Evolutionary conservation across 2,888 invertebrate species (phyloP), one percentile per base, ranked within the genome.

Genomic region (Pristionchus fissidentatus): DNA sequence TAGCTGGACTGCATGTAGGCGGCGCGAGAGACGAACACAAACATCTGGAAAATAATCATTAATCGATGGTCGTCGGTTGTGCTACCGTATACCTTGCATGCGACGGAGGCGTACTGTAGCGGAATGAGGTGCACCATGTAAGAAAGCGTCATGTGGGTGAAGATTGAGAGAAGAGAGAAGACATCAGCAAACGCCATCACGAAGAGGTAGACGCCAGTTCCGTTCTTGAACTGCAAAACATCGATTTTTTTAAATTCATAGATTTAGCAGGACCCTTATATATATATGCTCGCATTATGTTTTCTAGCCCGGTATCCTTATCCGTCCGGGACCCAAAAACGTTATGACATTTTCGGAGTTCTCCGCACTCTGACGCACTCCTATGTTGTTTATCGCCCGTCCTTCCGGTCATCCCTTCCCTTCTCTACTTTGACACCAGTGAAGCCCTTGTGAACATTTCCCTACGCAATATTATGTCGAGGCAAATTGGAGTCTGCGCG

Each of bases 1-100:
- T 89, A 90, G 89, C 90, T 89, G 60, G 87, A 88, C 62, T 88
- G 87, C 32, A 87, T 87, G 84, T 90, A 90, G 32, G 87, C 88
- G 38, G 85, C 86, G 57, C 88, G 88, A 13, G 85, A 83, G 13
- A 84, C 41, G 80, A 89, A 89, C 66, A 88, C 86, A n/a, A 89
- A 83, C 2, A 85, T 43, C 88, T 90, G 84, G 52, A 86, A 83
- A 43, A 79, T 43, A 32, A 19, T 46, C 43, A 73, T 26, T 77
- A 77, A 15, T 60, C 32, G 70, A 70, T 19, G 15, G 32, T 62
- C 32, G 5, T 15, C 5, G 22, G 29, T 38, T 43, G 29, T 3
- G 38, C 8, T 80, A 41, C 60, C 29, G 43, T 52, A n/a, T n/a
- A 89, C 89, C 85, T 88, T 89, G 83, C 89, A 90, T 15, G 86